These are phyloP conservation scores for Pardosa pseudoannulata DNA, from an alignment of 2,888 invertebrate genomes.

Conservation along the genomic window DNA sequence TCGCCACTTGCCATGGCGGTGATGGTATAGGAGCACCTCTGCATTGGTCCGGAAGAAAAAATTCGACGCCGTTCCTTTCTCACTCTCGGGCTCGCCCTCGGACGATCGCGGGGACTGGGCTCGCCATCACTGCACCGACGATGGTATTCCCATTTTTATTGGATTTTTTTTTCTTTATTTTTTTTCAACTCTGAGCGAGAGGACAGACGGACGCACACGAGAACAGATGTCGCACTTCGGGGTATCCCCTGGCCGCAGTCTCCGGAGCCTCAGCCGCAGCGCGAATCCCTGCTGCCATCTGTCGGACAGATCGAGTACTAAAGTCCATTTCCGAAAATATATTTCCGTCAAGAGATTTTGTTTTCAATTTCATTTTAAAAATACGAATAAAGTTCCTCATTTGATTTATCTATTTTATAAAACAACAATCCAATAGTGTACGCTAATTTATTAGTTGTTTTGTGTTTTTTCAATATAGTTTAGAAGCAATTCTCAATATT, in stretches of 20 bases:
- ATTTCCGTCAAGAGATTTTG: no score
- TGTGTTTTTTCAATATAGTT: no score
- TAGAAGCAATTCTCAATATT: no score
- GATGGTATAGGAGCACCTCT: slow-evolving; percentile 9
- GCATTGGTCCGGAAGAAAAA: slow-evolving; percentile 17
- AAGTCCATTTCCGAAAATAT: background rate
- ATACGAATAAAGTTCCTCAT: no score
- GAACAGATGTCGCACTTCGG: slow-evolving; percentile 69
- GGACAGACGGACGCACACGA: slow-evolving; percentile 43
- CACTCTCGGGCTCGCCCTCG: background rate
- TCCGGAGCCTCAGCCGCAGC: background rate
- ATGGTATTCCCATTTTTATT: slow-evolving; percentile 10
- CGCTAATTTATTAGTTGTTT: no score
- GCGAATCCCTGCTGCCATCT: slow-evolving; percentile 46
- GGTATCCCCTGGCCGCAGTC: slow-evolving; percentile 55
- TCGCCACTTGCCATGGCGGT: slow-evolving; percentile 15
- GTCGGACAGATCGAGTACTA: background rate
- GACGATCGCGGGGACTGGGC: background rate
- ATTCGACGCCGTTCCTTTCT: background rate
- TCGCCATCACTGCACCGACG: slow-evolving; percentile 63
- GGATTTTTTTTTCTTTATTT: no score
- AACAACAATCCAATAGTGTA: no score
- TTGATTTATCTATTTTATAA: no score
- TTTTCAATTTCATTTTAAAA: no score
- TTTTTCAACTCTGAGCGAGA: slow-evolving; percentile 19